Base-by-base conservation (phyloP, 2,888 invertebrate species). In the Protonemura montana region DNA sequence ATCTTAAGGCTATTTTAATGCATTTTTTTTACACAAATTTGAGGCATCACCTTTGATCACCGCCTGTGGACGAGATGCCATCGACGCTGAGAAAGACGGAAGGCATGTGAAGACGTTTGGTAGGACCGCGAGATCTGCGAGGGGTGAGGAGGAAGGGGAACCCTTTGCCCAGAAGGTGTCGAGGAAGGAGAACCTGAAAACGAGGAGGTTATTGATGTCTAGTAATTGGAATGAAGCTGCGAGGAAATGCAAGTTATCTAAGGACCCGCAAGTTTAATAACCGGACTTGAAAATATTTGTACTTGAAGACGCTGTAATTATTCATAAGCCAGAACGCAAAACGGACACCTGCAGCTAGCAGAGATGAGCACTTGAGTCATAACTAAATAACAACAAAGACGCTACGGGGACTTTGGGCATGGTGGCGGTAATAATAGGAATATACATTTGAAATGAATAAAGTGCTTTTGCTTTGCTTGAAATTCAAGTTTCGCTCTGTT, bases 141-240 rank as follows among this genome's bases (percentile, higher is more conserved):
- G 16, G 13, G 16, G 13, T 59, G 59, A 13, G 59, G 59, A 21
- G 59, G 21, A 13, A 13, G 59, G 59, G 59, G 59, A 13, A 41
- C 41, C 16, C 21, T 59, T 3, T 59, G 59, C 59, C 59, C 13
- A 59, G 16, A 21, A 59, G 59, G 59, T 59, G 59, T 59, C 59
- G 59, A 21, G 59, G 59, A 21, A 10, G 59, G 59, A 59, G 59
- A 13, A 21, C 21, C 1, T 21, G 59, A 21, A 59, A 59, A 59
- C 59, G 59, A 59, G 59, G 59, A 59, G 59, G 59, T 59, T 59
- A 59, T 59, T 59, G 59, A 59, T 59, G 59, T 59, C 59, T 59
- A 21, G 59, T 59, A 59, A 59, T 59, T 59, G 59, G 59, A 59
- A 59, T 59, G 59, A 21, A 21, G 59, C 59, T 10, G 21, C 59